Evolutionary conservation across 2,888 invertebrate species (phyloP).

Genomic region (Volucella zonaria): DNA sequence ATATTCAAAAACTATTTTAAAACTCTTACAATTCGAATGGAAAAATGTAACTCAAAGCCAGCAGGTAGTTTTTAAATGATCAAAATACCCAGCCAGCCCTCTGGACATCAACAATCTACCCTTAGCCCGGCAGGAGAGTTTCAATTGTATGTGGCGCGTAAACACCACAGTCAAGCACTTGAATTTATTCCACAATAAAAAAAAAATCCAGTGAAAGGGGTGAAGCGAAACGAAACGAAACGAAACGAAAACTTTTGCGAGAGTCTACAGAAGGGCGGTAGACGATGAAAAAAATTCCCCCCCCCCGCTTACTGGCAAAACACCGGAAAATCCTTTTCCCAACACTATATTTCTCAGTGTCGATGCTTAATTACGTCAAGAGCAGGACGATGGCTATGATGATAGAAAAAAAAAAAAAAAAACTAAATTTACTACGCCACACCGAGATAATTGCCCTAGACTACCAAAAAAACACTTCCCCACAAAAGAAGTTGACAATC

Average conservation of each 20-base stretch:
- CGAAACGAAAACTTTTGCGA: conserved; percentile 55
- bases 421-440: conserved; percentile 28
- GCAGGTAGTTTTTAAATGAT: conserved; percentile 71
- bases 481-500: conserved; percentile 40
- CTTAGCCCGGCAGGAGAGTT: conserved; percentile 29
- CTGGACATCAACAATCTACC: conserved; percentile 44
- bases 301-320: conserved; percentile 69
- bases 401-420: conserved; percentile 9
- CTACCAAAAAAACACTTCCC: conserved; percentile 24
- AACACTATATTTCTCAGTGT: conserved; percentile 68
- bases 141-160: conserved; percentile 56
- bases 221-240: not conserved
- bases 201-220: conserved; percentile 33
- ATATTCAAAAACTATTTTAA: conserved; percentile 30
- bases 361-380: conserved; percentile 65
- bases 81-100: conserved; percentile 61
- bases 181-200: conserved; percentile 54
- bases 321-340: conserved; percentile 70
- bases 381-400: conserved; percentile 6
- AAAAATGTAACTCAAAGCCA: conserved; percentile 45
- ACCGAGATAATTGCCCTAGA: conserved; percentile 66
- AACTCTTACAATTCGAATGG: conserved; percentile 32
- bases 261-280: conserved; percentile 69
- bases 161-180: conserved; percentile 62
- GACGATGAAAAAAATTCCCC: conserved; percentile 67